phyloP scores from a whole-genome alignment of 2,888 invertebrate genomes.

The Drosophila lutescens region DNA sequence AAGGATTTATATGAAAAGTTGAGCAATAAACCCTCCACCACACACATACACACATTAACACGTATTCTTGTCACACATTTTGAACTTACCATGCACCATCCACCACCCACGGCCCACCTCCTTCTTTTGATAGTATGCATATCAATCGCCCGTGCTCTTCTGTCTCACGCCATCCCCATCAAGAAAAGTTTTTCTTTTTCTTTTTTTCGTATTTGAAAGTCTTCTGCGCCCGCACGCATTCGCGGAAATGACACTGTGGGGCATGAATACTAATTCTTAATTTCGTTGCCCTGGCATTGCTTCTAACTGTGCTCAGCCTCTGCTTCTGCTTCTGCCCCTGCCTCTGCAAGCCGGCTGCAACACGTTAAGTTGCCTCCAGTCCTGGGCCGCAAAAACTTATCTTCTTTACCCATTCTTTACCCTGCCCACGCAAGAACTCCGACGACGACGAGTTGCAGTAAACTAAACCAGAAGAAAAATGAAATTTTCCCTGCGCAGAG shows the following conservation, averaged over 20 bases:
- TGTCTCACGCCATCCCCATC: conserved; percentile 12
- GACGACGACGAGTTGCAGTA: conserved; percentile 53
- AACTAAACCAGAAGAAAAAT: conserved; percentile 58
- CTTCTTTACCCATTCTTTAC: conserved; percentile 15
- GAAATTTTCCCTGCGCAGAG: conserved; percentile 66
- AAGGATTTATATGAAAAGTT: conserved; percentile 80
- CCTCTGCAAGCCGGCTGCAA: conserved; percentile 46
- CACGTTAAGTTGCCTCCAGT: conserved; percentile 66
- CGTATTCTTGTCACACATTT: conserved; percentile 48
- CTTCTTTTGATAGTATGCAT: conserved; percentile 45
- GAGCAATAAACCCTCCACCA: conserved; percentile 55
- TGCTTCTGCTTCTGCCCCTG: neutral
- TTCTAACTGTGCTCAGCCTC: conserved; percentile 25
- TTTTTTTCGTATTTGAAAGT: conserved; percentile 25
- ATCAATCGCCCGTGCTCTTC: conserved; percentile 25
- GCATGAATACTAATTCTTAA: conserved; percentile 84
- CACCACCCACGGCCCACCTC: conserved; percentile 16
- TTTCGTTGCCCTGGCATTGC: conserved; percentile 67
- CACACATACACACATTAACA: conserved; percentile 18
- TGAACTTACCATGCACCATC: conserved; percentile 51
- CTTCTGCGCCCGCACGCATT: conserved; percentile 59
- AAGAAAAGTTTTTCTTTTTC: conserved; percentile 49
- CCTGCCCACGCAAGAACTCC: conserved; percentile 17
- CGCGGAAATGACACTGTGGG: conserved; percentile 82
- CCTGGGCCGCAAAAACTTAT: conserved; percentile 25